A percentile compares a stretch with the other conserved stretches of the same genome.
Conservation (phyloP, 2,888 invertebrate species). For the Euspilapteryx auroguttella region DNA sequence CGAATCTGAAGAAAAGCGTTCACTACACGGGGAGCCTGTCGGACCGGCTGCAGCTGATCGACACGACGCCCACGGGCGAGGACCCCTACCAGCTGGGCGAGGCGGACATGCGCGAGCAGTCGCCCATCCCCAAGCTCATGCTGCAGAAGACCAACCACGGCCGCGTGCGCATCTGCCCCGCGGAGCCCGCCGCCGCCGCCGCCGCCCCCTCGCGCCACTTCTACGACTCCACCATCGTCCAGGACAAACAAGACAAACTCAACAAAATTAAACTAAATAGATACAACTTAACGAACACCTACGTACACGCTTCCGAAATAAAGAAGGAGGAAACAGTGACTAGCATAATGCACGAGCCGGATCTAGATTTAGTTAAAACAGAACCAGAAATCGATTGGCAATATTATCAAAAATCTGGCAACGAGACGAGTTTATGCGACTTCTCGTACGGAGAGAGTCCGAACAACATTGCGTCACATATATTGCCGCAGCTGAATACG, state of each 20-base stretch:
- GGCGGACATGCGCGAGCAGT: slow-evolving; percentile 46
- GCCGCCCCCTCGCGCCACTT: slow-evolving; percentile 5
- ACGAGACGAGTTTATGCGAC: slow-evolving; percentile 27
- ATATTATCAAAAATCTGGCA: slow-evolving; percentile 15
- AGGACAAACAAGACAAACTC: neutral
- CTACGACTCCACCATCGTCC: neutral
- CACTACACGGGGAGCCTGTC: slow-evolving; percentile 37
- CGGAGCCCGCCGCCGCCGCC: slow-evolving; percentile 10
- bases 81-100: slow-evolving; percentile 49
- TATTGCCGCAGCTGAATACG: slow-evolving; percentile 20
- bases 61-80: slow-evolving; percentile 44
- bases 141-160: slow-evolving; percentile 36
- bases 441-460: slow-evolving; percentile 34
- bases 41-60: slow-evolving; percentile 36
- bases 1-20: slow-evolving; percentile 17
- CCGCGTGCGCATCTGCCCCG: slow-evolving; percentile 24
- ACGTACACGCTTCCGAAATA: slow-evolving; percentile 13
- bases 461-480: slow-evolving; percentile 17
- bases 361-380: slow-evolving; percentile 25
- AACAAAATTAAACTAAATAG: slow-evolving; percentile 8
- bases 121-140: slow-evolving; percentile 48
- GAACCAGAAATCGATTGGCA: slow-evolving; percentile 30
- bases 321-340: slow-evolving; percentile 18
- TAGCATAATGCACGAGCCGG: slow-evolving; percentile 19
- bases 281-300: slow-evolving; percentile 18